Evolutionary conservation across 1,140 invertebrate genomes (phyloP).

Genomic region (Eumeta japonica): DNA sequence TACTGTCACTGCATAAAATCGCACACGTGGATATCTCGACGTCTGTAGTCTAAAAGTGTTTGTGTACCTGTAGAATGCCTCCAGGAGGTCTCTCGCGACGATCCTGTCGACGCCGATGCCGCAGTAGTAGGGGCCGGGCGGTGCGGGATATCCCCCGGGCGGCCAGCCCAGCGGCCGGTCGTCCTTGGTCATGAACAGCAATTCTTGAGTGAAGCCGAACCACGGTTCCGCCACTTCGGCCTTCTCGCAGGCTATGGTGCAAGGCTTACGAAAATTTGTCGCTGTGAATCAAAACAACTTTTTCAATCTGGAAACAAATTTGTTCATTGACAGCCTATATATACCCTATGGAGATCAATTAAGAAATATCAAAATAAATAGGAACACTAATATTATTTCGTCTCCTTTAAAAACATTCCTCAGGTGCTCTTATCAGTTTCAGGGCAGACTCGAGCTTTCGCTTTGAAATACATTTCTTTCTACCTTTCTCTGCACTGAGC

Average conservation of each 20-base stretch:
- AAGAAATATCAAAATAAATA: not conserved
- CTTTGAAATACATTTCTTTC: too few species aligned
- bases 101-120: conserved; percentile 93
- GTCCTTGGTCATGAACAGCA: conserved; percentile 79
- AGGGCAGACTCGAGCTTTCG: too few species aligned
- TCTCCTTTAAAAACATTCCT: too few species aligned
- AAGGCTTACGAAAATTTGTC: conserved; percentile 76
- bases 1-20: too few species aligned
- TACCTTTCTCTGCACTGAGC: too few species aligned
- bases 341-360: too few species aligned
- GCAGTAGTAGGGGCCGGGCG: conserved; percentile 65
- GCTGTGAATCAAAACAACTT: too few species aligned
- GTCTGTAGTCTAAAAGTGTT: too few species aligned
- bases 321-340: not conserved
- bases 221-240: conserved; percentile 81
- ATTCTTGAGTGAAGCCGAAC: conserved; percentile 91
- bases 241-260: conserved; percentile 71
- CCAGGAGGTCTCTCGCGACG: conserved; percentile 90
- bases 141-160: conserved; percentile 71
- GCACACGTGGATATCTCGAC: too few species aligned
- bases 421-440: too few species aligned
- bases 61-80: conserved; percentile 75
- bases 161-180: conserved; percentile 83
- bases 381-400: not conserved
- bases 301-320: not conserved